Percentiles rank a stretch among this genome's conserved stretches.
Evolutionary conservation across 2,797 vertebrate species (phyloP).

Genomic region (Sebastes minor): DNA sequence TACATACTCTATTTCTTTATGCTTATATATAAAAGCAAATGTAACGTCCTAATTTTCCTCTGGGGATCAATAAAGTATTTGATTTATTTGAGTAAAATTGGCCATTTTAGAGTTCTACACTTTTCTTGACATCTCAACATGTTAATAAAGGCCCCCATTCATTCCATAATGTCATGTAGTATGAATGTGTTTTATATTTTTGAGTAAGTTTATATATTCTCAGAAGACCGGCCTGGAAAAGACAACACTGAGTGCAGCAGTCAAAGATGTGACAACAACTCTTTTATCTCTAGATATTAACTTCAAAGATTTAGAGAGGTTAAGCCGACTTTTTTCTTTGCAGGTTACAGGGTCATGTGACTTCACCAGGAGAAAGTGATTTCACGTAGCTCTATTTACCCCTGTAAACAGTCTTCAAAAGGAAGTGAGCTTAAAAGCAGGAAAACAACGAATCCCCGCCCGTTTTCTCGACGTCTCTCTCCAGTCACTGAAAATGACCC

Average conservation of each 20-base stretch:
- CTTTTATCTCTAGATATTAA: neutral
- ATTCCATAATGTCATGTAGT: neutral
- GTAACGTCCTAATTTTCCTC: too few species aligned
- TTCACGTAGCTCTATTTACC: slow-evolving; percentile 22
- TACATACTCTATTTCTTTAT: too few species aligned
- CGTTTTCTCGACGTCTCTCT: slow-evolving; percentile 52
- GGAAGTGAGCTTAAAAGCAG: slow-evolving; percentile 19
- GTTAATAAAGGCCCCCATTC: neutral
- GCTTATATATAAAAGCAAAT: too few species aligned
- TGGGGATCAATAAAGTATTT: too few species aligned
- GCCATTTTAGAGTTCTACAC: fast-evolving
- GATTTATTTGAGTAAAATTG: neutral
- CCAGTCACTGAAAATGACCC: slow-evolving; percentile 58
- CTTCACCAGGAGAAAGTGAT: neutral
- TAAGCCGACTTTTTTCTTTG: neutral
- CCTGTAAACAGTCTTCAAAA: slow-evolving; percentile 46
- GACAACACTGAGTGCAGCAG: neutral
- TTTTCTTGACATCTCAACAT: neutral
- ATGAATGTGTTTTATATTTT: too few species aligned
- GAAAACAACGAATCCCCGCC: slow-evolving; percentile 31
- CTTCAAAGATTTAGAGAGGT: neutral
- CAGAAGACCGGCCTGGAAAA: neutral
- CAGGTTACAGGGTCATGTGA: neutral
- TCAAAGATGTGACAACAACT: neutral
- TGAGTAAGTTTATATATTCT: neutral